phyloP scores from a whole-genome alignment of 2,888 invertebrate species.

The Drosophila melanosoma region DNA sequence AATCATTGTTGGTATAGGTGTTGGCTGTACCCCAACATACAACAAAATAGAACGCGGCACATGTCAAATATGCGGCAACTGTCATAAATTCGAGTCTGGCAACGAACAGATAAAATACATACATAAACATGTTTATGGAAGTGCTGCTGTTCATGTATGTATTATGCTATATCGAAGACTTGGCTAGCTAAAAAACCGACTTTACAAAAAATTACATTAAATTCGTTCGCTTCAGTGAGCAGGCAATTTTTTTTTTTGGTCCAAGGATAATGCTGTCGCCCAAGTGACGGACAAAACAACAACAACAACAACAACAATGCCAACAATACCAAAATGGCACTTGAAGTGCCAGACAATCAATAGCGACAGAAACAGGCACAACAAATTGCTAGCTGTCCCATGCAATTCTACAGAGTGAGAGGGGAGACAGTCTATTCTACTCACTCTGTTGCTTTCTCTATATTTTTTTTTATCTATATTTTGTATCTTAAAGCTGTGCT shows the following conservation, averaged over 20 bases:
- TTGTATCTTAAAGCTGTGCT: slow-evolving; percentile 30
- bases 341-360: slow-evolving; percentile 74
- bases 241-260: slow-evolving; percentile 60
- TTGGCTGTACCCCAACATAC: slow-evolving; percentile 38
- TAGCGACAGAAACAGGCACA: slow-evolving; percentile 66
- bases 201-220: slow-evolving; percentile 80
- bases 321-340: slow-evolving; percentile 60
- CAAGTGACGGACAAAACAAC: slow-evolving; percentile 60
- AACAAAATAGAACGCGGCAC: slow-evolving; percentile 15
- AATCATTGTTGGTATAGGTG: slow-evolving; percentile 64
- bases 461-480: not conserved
- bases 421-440: not conserved
- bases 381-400: slow-evolving; percentile 71
- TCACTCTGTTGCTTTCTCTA: not conserved
- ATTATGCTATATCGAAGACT: slow-evolving; percentile 29
- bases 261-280: slow-evolving; percentile 65
- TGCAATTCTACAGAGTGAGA: slow-evolving; percentile 61
- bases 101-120: slow-evolving; percentile 61
- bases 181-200: slow-evolving; percentile 61
- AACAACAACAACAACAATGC: slow-evolving; percentile 35
- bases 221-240: slow-evolving; percentile 78
- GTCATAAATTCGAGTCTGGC: slow-evolving; percentile 75
- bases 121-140: slow-evolving; percentile 14
- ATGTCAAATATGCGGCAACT: slow-evolving; percentile 66
- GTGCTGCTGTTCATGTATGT: slow-evolving; percentile 15